phyloP scores from a whole-genome alignment of 2,113 vertebrate genomes.

The Paracyprichromis sp. region DNA sequence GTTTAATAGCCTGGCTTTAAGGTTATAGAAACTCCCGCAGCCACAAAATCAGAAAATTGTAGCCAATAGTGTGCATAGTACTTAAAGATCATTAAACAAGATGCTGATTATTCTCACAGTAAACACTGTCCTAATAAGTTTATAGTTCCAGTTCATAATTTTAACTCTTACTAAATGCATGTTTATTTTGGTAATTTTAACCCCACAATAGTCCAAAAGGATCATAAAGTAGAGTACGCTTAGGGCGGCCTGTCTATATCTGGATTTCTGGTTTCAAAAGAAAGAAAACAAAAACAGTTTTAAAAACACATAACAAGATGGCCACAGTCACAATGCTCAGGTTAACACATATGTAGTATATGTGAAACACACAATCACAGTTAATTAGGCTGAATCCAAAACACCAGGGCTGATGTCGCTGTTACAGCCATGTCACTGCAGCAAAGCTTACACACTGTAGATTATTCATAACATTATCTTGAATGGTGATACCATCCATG shows the following conservation, averaged over 20 bases:
- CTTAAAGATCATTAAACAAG: not conserved
- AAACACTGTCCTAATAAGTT: not conserved
- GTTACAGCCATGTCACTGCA: too few species aligned
- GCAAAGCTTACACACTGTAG: too few species aligned
- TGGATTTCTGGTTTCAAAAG: accelerated
- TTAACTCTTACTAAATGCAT: accelerated
- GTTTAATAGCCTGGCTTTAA: not conserved
- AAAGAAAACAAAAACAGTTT: not conserved
- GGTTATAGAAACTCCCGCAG: not conserved
- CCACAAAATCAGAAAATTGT: not conserved
- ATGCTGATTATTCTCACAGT: not conserved
- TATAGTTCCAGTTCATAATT: not conserved
- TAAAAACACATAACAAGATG: not conserved
- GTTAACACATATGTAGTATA: not conserved
- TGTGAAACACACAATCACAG: too few species aligned
- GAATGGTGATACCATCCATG: too few species aligned
- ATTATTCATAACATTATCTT: too few species aligned
- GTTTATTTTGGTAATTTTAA: not conserved
- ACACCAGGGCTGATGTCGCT: not conserved
- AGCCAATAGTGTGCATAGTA: not conserved
- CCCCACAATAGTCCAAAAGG: not conserved
- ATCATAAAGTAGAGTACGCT: not conserved
- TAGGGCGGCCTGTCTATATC: not conserved
- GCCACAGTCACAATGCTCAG: accelerated
- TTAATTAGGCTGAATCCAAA: not conserved